phyloP scores from a whole-genome alignment of 2,113 vertebrate genomes.

The Nerophis ophidion region DNA sequence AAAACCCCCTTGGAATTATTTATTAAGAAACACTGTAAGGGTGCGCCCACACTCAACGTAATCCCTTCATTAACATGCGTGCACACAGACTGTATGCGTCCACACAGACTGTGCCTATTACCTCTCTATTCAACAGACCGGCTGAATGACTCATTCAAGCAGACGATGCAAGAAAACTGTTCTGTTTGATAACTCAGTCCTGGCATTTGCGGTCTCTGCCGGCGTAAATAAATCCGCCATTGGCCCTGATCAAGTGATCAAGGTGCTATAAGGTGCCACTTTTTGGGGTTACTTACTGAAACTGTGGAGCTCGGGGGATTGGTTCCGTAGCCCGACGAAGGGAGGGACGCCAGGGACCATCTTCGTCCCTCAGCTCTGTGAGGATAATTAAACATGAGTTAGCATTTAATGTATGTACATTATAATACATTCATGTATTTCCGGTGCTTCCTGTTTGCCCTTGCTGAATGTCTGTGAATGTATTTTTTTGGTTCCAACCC shows the following conservation, averaged over 20 bases:
- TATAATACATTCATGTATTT: too few species aligned
- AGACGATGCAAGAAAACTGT: conserved; percentile 62
- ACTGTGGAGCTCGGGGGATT: conserved; percentile 96
- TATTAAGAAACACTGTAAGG: not conserved
- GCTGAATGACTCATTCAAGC: conserved; percentile 52
- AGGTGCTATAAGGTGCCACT: conserved; percentile 33
- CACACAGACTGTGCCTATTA: conserved; percentile 20
- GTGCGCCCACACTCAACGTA: not conserved
- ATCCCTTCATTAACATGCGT: conserved; percentile 14
- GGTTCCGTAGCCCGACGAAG: conserved; percentile 96
- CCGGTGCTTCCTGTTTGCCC: too few species aligned
- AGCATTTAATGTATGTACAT: conserved; percentile 31
- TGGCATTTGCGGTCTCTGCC: conserved; percentile 27
- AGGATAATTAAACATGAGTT: conserved; percentile 30
- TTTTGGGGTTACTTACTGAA: conserved; percentile 75
- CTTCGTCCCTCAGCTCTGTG: conserved; percentile 90
- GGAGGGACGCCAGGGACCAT: conserved; percentile 95
- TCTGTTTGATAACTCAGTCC: conserved; percentile 43
- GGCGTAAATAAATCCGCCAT: conserved; percentile 43
- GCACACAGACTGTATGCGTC: conserved; percentile 16
- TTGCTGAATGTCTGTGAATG: too few species aligned
- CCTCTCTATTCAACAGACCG: conserved; percentile 23
- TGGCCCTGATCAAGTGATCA: conserved; percentile 30
- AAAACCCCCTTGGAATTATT: conserved; percentile 7
- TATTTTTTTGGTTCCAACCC: too few species aligned